Evolutionary conservation across 2,888 invertebrate species (phyloP).

Genomic region (Schizotus pectinicornis): DNA sequence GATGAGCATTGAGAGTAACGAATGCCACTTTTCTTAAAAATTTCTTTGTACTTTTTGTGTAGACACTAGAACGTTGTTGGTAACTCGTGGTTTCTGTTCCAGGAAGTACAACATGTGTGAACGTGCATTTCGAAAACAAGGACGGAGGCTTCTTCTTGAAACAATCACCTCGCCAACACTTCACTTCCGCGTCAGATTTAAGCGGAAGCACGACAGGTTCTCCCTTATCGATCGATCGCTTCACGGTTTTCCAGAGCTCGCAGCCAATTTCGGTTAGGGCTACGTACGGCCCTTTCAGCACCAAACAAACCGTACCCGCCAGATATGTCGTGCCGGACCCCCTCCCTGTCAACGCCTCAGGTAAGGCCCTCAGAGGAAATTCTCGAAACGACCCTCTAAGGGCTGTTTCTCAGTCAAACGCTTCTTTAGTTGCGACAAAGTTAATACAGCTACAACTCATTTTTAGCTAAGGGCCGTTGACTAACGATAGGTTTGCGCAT

Average conservation of each 20-base stretch:
- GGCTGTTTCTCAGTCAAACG: no score
- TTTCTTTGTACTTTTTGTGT: no score
- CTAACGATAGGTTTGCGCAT: no score
- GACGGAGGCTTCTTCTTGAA: conserved; percentile 91
- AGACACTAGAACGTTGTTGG: background rate
- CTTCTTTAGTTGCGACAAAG: no score
- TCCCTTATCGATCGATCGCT: conserved; percentile 82
- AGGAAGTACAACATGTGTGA: conserved; percentile 76
- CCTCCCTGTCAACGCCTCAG: conserved; percentile 58
- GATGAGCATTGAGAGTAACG: no score
- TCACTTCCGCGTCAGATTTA: conserved; percentile 52
- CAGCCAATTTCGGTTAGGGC: conserved; percentile 91
- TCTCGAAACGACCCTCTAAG: no score
- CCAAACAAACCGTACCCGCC: conserved; percentile 92
- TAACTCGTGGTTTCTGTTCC: conserved; percentile 55
- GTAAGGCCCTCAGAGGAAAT: conserved; percentile 38
- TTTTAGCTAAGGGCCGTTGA: no score
- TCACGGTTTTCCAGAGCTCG: conserved; percentile 90
- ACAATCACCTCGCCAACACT: conserved; percentile 78
- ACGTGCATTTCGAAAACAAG: conserved; percentile 91
- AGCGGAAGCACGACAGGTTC: conserved; percentile 64
- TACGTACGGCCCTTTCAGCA: conserved; percentile 93
- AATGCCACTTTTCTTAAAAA: no score
- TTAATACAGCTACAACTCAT: background rate
- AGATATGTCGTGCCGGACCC: conserved; percentile 87